Percentiles rank a stretch among this genome's conserved stretches.
These are phyloP conservation scores for Coptotermes formosanus DNA, from an alignment of 1,140 invertebrate genomes.

Conservation along the genomic window DNA sequence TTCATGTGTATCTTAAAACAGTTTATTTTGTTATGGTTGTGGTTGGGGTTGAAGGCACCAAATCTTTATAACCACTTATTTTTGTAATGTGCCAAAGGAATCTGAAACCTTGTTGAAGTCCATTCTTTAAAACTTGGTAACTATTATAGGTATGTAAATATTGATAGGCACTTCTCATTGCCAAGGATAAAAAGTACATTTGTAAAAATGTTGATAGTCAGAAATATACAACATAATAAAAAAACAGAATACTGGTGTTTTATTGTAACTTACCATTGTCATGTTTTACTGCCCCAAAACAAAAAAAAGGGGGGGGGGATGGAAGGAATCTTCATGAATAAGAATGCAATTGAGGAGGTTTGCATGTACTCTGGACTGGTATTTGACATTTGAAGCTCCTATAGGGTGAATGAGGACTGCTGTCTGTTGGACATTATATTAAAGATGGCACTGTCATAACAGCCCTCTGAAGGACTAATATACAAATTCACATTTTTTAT, in stretches of 20 bases:
- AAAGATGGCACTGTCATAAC: too few species aligned
- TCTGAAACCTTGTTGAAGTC: background rate
- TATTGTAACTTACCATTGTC: background rate
- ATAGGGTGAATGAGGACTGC: too few species aligned
- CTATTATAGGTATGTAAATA: background rate
- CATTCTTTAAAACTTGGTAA: background rate
- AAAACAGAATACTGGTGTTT: background rate
- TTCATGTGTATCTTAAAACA: background rate
- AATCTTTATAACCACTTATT: background rate
- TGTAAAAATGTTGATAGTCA: background rate
- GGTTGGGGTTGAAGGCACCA: background rate
- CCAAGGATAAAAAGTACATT: slow-evolving; percentile 3
- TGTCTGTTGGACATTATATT: too few species aligned
- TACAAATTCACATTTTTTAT: too few species aligned
- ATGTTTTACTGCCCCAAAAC: too few species aligned
- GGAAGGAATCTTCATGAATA: too few species aligned
- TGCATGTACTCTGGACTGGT: too few species aligned
- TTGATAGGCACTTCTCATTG: background rate
- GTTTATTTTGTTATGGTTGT: background rate
- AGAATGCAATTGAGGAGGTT: too few species aligned
- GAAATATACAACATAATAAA: background rate
- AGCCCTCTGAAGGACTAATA: too few species aligned
- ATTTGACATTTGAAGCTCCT: too few species aligned
- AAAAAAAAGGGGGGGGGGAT: too few species aligned
- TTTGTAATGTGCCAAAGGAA: slow-evolving; percentile 9